Conservation (phyloP, 2,797 vertebrate species). For the Pipistrellus pygmaeus region DNA sequence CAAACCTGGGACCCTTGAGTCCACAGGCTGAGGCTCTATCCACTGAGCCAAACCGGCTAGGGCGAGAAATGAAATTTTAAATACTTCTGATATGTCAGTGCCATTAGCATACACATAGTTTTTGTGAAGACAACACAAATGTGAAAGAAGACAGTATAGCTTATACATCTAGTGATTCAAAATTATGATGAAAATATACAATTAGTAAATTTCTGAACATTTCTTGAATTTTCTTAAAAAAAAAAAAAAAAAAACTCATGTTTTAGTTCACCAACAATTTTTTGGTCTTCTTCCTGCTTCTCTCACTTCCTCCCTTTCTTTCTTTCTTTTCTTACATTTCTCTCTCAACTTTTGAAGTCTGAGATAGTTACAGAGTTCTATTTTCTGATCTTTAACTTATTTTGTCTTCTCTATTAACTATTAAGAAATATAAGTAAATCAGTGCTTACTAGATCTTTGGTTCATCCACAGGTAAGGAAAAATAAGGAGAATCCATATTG, state of each 20-base stretch:
- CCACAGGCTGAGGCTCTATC: too few relatives aligned
- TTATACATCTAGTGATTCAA: neutral
- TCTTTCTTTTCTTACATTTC: too few relatives aligned
- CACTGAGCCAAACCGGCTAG: too few relatives aligned
- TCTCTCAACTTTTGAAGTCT: neutral
- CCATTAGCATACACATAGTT: neutral
- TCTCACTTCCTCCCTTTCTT: neutral
- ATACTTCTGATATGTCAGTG: neutral
- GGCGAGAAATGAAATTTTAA: constrained; percentile 14
- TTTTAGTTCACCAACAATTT: neutral
- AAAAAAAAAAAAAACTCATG: neutral
- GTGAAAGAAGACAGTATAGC: neutral
- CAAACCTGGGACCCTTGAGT: too few relatives aligned
- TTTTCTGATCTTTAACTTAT: neutral
- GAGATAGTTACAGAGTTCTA: neutral
- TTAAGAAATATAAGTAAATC: neutral
- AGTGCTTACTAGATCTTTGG: neutral
- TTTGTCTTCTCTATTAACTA: neutral
- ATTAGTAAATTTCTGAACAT: neutral
- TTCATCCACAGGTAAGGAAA: neutral
- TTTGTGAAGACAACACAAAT: neutral
- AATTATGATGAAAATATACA: neutral
- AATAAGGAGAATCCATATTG: neutral
- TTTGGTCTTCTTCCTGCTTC: neutral
- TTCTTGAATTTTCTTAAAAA: neutral